Conservation (phyloP, 2,888 invertebrate genomes). For the Drosophila picticornis region DNA sequence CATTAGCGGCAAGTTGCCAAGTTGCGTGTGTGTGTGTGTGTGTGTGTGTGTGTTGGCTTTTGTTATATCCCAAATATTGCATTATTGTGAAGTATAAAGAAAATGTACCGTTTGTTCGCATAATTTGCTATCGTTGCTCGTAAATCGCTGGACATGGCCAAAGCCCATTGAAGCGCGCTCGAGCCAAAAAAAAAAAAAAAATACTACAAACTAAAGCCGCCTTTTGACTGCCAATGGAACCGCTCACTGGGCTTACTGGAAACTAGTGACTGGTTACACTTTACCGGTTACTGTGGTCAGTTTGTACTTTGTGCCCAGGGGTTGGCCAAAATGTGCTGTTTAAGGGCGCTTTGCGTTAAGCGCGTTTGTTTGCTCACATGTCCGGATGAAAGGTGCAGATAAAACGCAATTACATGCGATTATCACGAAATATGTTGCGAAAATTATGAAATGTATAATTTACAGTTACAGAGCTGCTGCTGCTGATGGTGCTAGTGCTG, state of each 20-base stretch:
- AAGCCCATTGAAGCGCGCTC: constrained; percentile 76
- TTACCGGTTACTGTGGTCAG: constrained; percentile 49
- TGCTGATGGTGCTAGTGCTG: constrained; percentile 5
- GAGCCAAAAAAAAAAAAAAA: constrained; percentile 31
- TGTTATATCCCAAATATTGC: constrained; percentile 75
- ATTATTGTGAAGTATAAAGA: constrained; percentile 52
- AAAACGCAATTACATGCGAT: constrained; percentile 85
- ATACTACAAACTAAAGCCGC: background rate
- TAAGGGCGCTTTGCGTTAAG: constrained; percentile 59
- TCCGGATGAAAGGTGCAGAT: constrained; percentile 84
- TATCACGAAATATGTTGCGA: constrained; percentile 81
- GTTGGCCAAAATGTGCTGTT: constrained; percentile 41
- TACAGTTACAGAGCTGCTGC: constrained; percentile 78
- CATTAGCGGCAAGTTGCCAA: constrained; percentile 55
- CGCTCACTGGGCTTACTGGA: constrained; percentile 15
- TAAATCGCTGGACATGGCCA: constrained; percentile 70
- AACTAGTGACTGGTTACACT: constrained; percentile 26
- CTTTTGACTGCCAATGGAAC: constrained; percentile 21
- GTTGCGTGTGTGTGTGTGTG: constrained; percentile 20
- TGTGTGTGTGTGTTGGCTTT: constrained; percentile 37
- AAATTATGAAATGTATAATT: constrained; percentile 85
- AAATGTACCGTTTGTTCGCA: constrained; percentile 81
- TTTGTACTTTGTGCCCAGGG: constrained; percentile 21
- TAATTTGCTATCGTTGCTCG: constrained; percentile 73
- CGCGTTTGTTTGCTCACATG: constrained; percentile 82